Base-by-base conservation (phyloP, 2,113 vertebrate genomes). In the Phyllostomus discolor region DNA sequence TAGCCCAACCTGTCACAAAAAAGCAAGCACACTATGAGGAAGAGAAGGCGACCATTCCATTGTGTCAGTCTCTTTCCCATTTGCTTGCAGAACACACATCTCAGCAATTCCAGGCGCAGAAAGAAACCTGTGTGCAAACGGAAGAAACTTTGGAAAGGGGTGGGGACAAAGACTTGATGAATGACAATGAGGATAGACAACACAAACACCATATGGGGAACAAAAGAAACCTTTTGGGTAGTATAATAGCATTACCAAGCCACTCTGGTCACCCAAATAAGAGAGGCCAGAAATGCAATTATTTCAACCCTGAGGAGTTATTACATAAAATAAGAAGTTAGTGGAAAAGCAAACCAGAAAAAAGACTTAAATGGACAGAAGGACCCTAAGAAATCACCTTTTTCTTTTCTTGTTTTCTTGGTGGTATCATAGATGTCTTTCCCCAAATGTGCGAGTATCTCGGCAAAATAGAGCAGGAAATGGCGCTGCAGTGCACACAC, bases 271-370 rank as follows among this genome's bases (percentile, higher is more conserved):
- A 38, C 59, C 46, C 79, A 67, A 76, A 20, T 22, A 35, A 28
- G 62, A 93, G n/a, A 90, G 15, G 41, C 4, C 38, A 93, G 75
- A 92, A 90, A 95, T 7, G 52, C 78, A 94, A 70, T 88, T 69
- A 81, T n/a, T 52, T 57, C 50, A 67, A 20, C 66, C 75, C 24
- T 5, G 50, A 88, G 59, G 89, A 88, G 43, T 85, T 90, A 94
- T 95, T 64, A 92, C 31, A 82, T 67, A 66, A 95, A 91, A 57
- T 26, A 78, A 90, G 78, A 92, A 78, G 70, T n/a, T 64, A 54
- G 64, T 46, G 75, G 62, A 64, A 76, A 62, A 24, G 62, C 41
- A 73, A 52, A 12, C n/a, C 59, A 79, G 52, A 93, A 54, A 33
- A 48, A 81, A 97, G 80, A 59, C 17, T 43, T 84, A 43, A 83